Percentiles rank a stretch among this genome's conserved stretches.
Conservation (phyloP, 2,113 vertebrate species). For the Nothoprocta perdicaria region DNA sequence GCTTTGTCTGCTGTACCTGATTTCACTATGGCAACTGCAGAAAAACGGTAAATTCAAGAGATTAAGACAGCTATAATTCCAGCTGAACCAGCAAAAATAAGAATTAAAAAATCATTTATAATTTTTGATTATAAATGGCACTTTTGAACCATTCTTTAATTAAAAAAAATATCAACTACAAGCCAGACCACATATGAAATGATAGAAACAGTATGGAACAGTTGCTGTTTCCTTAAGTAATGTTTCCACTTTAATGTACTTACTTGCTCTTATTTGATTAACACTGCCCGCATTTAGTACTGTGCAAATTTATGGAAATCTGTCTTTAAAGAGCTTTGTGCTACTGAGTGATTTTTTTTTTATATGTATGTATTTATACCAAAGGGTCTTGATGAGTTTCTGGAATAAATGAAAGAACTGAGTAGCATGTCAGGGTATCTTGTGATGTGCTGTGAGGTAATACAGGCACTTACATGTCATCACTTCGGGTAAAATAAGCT, state of each 20-base stretch:
- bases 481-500: neutral
- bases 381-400: conserved; percentile 30
- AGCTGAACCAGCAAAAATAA: conserved; percentile 59
- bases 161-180: conserved; percentile 18
- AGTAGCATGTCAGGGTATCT: neutral
- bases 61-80: conserved; percentile 48
- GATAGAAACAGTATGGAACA: neutral
- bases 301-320: conserved; percentile 66
- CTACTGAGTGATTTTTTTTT: conserved; percentile 16
- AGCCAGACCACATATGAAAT: neutral
- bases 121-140: conserved; percentile 48
- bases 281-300: conserved; percentile 38
- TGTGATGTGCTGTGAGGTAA: conserved; percentile 36
- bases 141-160: conserved; percentile 38
- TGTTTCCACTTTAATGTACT: conserved; percentile 68
- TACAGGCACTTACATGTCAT: neutral
- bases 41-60: conserved; percentile 49
- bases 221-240: conserved; percentile 47
- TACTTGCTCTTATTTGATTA: conserved; percentile 63
- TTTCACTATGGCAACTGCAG: conserved; percentile 65
- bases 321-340: conserved; percentile 61
- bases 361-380: neutral
- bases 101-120: conserved; percentile 60
- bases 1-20: conserved; percentile 40
- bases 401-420: conserved; percentile 38